Conservation (phyloP, 2,797 vertebrate genomes). For the Eurystomus glaucurus region DNA sequence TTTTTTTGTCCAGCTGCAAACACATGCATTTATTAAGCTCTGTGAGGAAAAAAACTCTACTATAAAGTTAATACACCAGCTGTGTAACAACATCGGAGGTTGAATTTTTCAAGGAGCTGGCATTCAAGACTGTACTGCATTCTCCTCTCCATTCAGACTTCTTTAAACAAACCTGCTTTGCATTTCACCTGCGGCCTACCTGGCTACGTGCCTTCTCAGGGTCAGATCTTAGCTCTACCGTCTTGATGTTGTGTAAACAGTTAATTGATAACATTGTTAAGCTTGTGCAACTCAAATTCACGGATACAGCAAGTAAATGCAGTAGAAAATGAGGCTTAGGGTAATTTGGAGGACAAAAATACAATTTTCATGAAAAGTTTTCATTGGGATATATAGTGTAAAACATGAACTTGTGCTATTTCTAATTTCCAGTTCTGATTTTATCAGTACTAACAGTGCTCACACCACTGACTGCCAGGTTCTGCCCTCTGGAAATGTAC, state of each 20-base stretch:
- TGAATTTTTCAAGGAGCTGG: conserved; percentile 21
- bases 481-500: not conserved
- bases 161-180: conserved; percentile 41
- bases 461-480: not conserved
- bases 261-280: not conserved
- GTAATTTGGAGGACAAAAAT: not conserved
- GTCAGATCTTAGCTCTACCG: not conserved
- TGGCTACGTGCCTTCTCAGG: not conserved
- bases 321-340: not conserved
- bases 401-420: not conserved
- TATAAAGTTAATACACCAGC: not conserved
- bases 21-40: not conserved
- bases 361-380: not conserved
- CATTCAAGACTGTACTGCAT: not conserved
- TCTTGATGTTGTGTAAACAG: not conserved
- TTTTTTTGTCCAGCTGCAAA: not conserved
- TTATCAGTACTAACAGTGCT: not conserved
- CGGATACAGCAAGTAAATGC: not conserved
- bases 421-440: not conserved
- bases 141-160: conserved; percentile 20
- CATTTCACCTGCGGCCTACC: conserved; percentile 43
- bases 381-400: not conserved
- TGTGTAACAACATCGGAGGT: conserved; percentile 16
- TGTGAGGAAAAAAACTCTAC: not conserved
- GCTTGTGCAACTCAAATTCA: not conserved